Base-by-base conservation (phyloP, 2,888 invertebrate species). In the Amblyteles armatorius region DNA sequence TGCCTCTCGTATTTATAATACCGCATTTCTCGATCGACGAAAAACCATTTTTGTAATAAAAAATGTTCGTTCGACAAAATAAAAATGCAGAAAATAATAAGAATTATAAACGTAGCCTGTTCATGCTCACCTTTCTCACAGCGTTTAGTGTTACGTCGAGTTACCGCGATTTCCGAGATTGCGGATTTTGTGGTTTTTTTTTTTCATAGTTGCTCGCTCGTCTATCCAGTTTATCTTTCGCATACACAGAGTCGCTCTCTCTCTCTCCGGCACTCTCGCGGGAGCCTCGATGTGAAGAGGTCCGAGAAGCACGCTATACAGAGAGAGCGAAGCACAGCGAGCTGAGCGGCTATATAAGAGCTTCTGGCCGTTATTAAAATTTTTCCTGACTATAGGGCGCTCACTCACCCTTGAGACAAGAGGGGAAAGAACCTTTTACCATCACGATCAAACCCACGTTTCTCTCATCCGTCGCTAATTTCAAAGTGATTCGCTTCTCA, bases 321-420 rank as follows among this genome's bases (percentile, higher is more conserved):
- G 57, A 57, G 57, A 57, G 57, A 19, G 57, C 22, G 11, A 22
- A 26, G 57, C 57, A 57, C 57, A 57, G 57, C 19, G 57, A 57
- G 57, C 52, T 22, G 57, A 57, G 36, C 29, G 78, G 48, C 55
- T 72, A 44, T 77, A 80, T 78, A 79, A 84, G 84, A 79, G 79
- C 79, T 85, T 82, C 85, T 68, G 72, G 79, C 52, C 73, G 85
- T 85, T 85, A 85, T 85, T 85, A 85, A 85, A 85, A 85, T 85
- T 85, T 68, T 71, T 72, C 72, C 85, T 50, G 82, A 65, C 69
- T 74, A 57, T 78, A 60, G 13, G 52, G 73, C 69, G 57, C 79
- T 79, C 79, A 65, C 65, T 13, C 78, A 74, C 71, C 65, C 84
- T 79, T 55, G 79, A 79, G 74, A 73, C 79, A 79, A 74, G 79